Percentiles rank a stretch among this genome's conserved stretches.
phyloP scores from a whole-genome alignment of 2,797 vertebrate genomes.

The Sebastiscus tertius region DNA sequence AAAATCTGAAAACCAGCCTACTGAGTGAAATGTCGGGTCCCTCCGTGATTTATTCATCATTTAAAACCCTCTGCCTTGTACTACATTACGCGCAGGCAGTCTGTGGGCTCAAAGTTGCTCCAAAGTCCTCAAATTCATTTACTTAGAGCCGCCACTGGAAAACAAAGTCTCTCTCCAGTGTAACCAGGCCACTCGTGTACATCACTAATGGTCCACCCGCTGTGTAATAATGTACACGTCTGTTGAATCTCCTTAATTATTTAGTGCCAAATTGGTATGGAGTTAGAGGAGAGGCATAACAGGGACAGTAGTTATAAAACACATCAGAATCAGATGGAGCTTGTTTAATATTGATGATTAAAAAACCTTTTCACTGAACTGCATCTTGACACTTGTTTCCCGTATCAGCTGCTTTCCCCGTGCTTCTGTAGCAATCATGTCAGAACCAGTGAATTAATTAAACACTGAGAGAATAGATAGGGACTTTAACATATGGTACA shows the following conservation, averaged over 20 bases:
- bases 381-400: constrained; percentile 24
- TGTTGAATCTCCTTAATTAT: constrained; percentile 64
- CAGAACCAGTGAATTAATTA: constrained; percentile 18
- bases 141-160: constrained; percentile 11
- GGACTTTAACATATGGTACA: constrained; percentile 36
- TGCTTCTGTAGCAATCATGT: constrained; percentile 9
- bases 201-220: constrained; percentile 50
- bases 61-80: constrained; percentile 23
- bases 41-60: constrained; percentile 25
- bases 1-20: not conserved
- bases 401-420: not conserved
- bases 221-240: constrained; percentile 49
- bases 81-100: constrained; percentile 6
- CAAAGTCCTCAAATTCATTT: constrained; percentile 38
- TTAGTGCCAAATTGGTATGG: constrained; percentile 56
- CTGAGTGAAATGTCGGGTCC: not conserved
- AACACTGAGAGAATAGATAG: constrained; percentile 8
- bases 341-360: constrained; percentile 65
- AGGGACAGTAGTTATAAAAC: constrained; percentile 38
- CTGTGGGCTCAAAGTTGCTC: constrained; percentile 23
- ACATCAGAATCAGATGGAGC: constrained; percentile 40
- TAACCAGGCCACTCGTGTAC: constrained; percentile 49
- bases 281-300: constrained; percentile 29
- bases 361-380: constrained; percentile 44
- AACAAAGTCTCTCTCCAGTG: constrained; percentile 35